Evolutionary conservation across 35 echinoderm and acorn worm species (phyloP), one percentile per base, ranked within the genome.

Genomic region (Anneissia japonica): DNA sequence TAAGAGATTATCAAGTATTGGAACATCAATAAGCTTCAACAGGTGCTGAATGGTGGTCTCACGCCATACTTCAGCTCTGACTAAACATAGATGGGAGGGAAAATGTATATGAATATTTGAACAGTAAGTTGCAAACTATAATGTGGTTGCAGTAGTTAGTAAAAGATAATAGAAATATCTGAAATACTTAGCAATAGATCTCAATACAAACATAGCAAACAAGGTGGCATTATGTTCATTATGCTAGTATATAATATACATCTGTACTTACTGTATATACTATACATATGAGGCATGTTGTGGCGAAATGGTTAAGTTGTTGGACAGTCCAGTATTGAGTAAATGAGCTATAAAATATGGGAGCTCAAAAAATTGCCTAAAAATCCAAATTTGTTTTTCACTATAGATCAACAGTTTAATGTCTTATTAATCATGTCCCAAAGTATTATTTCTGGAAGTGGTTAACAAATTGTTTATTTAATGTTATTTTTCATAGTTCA

Each of bases 11-110:
- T 97, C 95, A 35, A 97, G 86, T n/a, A 91, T 31, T 34, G 95
- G 89, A 21, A 97, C 39, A 1, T 97, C 95, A 51, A 97, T 85
- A 29, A 97, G 77, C 32, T 90, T 81, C 34, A 97, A 87, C 46
- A 97, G 55, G 84, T 91, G 93, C 81, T 93, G 88, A n/a, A 97
- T 81, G 31, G 88, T 93, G 13, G 86, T 51, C 72, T 97, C 91
- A 51, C 85, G 87, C 95, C 95, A 97, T 33, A 97, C 93, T 37
- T 88, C 81, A 76, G 84, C 88, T 51, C 81, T 79, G 32, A 91
- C 95, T 97, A 38, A 64, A 86, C 5, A 30, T 43, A 84, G 0
- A 83, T 31, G 4, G 81, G 39, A 31, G 5, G 19, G 23, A 32
- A 16, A 12, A 19, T 77, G 31, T 31, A 33, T 28, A 9, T 11